Base-by-base conservation (phyloP, 2,888 invertebrate genomes). In the Neoitamus cyanurus region DNA sequence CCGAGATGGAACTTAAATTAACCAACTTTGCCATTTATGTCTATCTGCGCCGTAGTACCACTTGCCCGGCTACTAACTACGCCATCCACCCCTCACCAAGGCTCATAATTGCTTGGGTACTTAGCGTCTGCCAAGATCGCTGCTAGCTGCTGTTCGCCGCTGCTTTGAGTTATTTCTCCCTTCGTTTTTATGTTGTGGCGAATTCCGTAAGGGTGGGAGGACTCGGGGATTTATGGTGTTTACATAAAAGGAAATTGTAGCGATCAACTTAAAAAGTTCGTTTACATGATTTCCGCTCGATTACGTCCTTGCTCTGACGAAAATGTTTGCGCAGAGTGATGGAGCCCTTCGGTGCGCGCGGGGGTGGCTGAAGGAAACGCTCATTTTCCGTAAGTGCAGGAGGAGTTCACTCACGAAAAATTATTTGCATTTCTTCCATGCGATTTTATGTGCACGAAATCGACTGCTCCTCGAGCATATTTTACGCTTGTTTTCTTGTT, bases 1-100 rank as follows among this genome's bases (percentile, higher is more conserved):
- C 37, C 28, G 42, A 77, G 77, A 42, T 77, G 77, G 25, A 77
- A 77, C 77, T 77, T 77, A 77, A 77, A 77, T 77, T 77, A 77
- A 77, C 77, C 37, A 77, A 46, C 77, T 77, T 77, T 30, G 36
- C 77, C 77, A 77, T 77, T 77, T 77, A 77, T 25, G 77, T 77
- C 77, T 77, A 46, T 77, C 46, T 77, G 36, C 70, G 58, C 58
- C 58, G 15, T 73, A 34, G 36, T 73, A 36, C 34, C 42, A 77
- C 77, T 77, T 77, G 77, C 77, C 28, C 42, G 77, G 42, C 77
- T 46, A 25, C 46, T 46, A 9, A 20, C 73, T 73, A n/a, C 25
- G 58, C 58, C 25, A 20, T 25, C 36, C 25, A 20, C 20, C 73
- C 34, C n/a, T 3, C 36, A 25, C 31, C 37, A 11, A 28, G 9